Evolutionary conservation across 2,888 invertebrate species (phyloP).

Genomic region (Plagodis pulveraria): DNA sequence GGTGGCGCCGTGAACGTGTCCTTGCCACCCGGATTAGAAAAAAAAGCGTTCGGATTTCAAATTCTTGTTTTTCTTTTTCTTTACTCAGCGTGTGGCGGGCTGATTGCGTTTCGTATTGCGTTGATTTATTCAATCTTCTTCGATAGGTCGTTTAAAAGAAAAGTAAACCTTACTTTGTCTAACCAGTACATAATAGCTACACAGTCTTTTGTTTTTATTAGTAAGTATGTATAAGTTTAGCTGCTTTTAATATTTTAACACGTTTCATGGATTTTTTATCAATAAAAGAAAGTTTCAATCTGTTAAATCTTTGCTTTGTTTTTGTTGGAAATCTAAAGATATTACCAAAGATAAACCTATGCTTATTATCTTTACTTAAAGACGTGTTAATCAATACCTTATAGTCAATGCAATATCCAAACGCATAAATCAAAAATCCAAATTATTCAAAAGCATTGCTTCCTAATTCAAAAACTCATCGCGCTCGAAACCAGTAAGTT

Average conservation of each 20-base stretch:
- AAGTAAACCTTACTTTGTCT: neutral
- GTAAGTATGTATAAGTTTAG: too few species aligned
- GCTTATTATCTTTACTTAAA: too few species aligned
- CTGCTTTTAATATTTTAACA: too few species aligned
- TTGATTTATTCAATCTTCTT: neutral
- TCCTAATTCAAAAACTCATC: constrained; percentile 25
- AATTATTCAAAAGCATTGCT: constrained; percentile 18
- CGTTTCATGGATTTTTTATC: too few species aligned
- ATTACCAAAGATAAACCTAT: too few species aligned
- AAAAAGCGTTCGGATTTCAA: constrained; percentile 50
- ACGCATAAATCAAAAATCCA: constrained; percentile 4
- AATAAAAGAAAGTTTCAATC: too few species aligned
- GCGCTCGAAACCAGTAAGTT: constrained; percentile 51
- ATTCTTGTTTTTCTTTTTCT: constrained; percentile 43
- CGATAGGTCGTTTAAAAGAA: neutral
- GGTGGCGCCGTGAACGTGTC: constrained; percentile 81
- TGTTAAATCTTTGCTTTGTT: too few species aligned
- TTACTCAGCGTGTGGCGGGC: constrained; percentile 18
- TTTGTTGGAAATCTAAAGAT: too few species aligned
- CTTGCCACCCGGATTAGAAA: constrained; percentile 75
- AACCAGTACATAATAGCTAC: too few species aligned
- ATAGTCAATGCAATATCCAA: constrained; percentile 14
- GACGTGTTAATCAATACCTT: too few species aligned
- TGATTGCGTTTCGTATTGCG: constrained; percentile 4
- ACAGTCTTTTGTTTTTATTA: too few species aligned